Evolutionary conservation across 2,113 vertebrate genomes (phyloP).

Genomic region (Cavia aperea): DNA sequence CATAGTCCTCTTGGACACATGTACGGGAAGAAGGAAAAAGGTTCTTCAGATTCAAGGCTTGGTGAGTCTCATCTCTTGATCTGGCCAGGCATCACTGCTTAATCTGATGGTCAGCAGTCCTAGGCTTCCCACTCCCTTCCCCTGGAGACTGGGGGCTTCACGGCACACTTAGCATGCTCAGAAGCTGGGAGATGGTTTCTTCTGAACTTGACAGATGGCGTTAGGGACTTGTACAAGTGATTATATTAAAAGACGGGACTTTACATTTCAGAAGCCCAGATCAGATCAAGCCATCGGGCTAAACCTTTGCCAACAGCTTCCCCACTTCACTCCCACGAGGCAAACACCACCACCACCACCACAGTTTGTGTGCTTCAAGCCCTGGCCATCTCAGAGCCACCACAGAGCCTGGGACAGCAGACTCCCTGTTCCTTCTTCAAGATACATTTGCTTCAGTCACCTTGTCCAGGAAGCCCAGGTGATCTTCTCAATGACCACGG

Average conservation of each 20-base stretch:
- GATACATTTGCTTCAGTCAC: slow-evolving; percentile 71
- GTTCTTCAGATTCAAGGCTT: not conserved
- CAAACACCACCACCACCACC: not conserved
- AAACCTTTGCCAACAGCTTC: not conserved
- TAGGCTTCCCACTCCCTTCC: not conserved
- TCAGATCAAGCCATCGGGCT: not conserved
- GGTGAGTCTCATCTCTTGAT: not conserved
- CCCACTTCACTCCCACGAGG: too few species aligned
- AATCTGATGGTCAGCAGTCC: not conserved
- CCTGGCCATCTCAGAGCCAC: not conserved
- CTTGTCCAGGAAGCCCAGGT: slow-evolving; percentile 99
- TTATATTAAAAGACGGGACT: not conserved
- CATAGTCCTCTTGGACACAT: not conserved
- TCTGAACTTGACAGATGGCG: not conserved
- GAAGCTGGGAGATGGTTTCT: not conserved
- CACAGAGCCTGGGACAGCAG: not conserved
- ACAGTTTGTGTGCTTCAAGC: not conserved
- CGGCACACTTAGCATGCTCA: not conserved
- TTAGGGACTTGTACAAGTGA: not conserved
- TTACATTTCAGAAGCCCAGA: not conserved
- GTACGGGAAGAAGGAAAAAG: not conserved
- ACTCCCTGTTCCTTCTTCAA: not conserved
- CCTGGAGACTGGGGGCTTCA: not conserved
- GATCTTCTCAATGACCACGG: slow-evolving; percentile 83
- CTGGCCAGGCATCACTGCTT: not conserved